Evolutionary conservation across 2,797 vertebrate genomes (phyloP).

Genomic region (Helicolenus hilgendorfi): DNA sequence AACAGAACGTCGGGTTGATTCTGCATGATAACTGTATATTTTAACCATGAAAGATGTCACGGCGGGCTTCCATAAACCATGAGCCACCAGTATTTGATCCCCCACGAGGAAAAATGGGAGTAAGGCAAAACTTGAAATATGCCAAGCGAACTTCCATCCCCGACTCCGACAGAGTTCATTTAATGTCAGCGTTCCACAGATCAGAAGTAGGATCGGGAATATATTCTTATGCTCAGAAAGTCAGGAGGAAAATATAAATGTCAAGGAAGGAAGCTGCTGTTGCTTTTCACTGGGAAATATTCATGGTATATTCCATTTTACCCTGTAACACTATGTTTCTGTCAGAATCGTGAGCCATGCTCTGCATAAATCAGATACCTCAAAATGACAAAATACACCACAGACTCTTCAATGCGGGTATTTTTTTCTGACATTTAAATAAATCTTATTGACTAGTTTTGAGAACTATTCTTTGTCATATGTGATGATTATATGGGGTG

Average conservation of each 20-base stretch:
- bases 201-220: slow-evolving; percentile 9
- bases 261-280: background rate
- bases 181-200: slow-evolving; percentile 19
- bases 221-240: background rate
- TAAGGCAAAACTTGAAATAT: background rate
- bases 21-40: background rate
- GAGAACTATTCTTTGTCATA: background rate
- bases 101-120: background rate
- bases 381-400: background rate
- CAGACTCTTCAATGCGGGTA: background rate
- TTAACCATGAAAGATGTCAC: background rate
- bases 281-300: slow-evolving; percentile 7
- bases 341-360: background rate
- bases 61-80: background rate
- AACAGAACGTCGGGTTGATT: background rate
- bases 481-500: background rate
- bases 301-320: background rate
- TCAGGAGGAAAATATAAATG: slow-evolving; percentile 18
- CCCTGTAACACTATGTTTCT: background rate
- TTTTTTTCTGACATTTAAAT: background rate
- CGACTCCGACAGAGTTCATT: slow-evolving; percentile 5
- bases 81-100: background rate
- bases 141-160: background rate
- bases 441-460: background rate
- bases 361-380: background rate